Evolutionary conservation across 2,797 vertebrate species (phyloP).

Genomic region (Semaprochilodus insignis): DNA sequence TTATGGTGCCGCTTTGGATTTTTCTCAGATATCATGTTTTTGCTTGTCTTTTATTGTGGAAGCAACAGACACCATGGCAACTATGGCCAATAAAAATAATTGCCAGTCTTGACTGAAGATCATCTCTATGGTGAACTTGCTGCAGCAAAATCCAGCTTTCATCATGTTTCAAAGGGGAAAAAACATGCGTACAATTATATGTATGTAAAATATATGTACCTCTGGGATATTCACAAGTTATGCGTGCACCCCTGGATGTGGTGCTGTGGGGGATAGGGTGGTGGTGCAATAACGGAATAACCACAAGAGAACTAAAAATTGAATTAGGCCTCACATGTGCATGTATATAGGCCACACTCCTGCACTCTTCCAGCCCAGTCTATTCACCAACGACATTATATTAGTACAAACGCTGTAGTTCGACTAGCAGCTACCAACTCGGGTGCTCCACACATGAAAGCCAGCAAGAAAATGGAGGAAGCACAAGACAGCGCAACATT

Average conservation of each 20-base stretch:
- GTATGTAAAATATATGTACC: no score
- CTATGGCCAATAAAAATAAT: slow-evolving; percentile 37
- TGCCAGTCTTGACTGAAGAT: neutral
- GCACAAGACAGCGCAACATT: neutral
- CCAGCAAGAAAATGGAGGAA: neutral
- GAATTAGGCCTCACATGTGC: neutral
- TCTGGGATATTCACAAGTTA: neutral
- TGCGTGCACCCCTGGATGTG: neutral
- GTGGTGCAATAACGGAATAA: neutral
- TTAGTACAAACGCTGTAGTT: neutral
- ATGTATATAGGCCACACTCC: neutral
- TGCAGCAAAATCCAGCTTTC: neutral
- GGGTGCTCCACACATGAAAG: neutral
- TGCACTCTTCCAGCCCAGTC: neutral
- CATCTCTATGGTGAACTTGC: neutral
- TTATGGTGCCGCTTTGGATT: neutral
- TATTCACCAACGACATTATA: neutral
- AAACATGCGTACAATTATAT: neutral
- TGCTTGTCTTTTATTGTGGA: neutral
- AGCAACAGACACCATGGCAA: slow-evolving; percentile 19
- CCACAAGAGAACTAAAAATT: neutral
- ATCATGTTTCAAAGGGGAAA: neutral
- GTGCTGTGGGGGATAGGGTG: neutral
- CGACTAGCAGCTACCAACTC: neutral
- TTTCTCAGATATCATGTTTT: neutral